phyloP scores from a whole-genome alignment of 2,797 vertebrate species.

The Setipinna tenuifilis region DNA sequence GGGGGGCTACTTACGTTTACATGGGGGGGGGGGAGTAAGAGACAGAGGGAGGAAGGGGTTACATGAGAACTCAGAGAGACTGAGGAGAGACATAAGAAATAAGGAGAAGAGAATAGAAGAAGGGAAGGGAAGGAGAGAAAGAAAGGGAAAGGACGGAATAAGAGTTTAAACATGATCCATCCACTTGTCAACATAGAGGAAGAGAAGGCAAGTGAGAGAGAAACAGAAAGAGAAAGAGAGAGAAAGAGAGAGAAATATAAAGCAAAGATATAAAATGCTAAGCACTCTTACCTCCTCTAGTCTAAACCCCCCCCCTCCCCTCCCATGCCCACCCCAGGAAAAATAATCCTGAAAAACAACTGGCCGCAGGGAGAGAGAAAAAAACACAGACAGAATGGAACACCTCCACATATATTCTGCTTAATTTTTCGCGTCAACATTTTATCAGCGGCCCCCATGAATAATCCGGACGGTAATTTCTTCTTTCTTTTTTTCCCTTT shows the following conservation, averaged over 20 bases:
- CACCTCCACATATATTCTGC: conserved; percentile 63
- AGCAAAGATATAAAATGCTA: background rate
- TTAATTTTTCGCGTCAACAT: conserved; percentile 76
- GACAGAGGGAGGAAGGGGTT: background rate
- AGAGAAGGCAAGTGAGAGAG: conserved; percentile 46
- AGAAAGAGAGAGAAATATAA: background rate
- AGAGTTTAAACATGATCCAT: conserved; percentile 73
- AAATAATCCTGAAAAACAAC: conserved; percentile 54
- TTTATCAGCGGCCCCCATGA: conserved; percentile 71
- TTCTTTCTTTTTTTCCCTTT: conserved; percentile 79
- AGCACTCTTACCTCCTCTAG: background rate
- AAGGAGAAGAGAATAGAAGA: conserved; percentile 5
- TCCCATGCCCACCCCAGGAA: conserved; percentile 54
- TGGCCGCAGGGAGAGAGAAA: conserved; percentile 39
- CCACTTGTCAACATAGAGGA: conserved; percentile 60
- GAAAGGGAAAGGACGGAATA: background rate
- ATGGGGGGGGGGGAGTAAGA: conserved; percentile 21
- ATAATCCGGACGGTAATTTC: conserved; percentile 80
- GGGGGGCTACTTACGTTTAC: background rate
- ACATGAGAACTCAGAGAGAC: background rate
- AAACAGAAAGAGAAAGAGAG: conserved; percentile 43
- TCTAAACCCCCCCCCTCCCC: conserved; percentile 45
- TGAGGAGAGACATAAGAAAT: background rate
- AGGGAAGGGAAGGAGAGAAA: background rate
- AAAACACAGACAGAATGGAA: conserved; percentile 48